These are phyloP conservation scores for Scaptomyza hsui DNA, from an alignment of 1,140 invertebrate species.

Conservation along the genomic window DNA sequence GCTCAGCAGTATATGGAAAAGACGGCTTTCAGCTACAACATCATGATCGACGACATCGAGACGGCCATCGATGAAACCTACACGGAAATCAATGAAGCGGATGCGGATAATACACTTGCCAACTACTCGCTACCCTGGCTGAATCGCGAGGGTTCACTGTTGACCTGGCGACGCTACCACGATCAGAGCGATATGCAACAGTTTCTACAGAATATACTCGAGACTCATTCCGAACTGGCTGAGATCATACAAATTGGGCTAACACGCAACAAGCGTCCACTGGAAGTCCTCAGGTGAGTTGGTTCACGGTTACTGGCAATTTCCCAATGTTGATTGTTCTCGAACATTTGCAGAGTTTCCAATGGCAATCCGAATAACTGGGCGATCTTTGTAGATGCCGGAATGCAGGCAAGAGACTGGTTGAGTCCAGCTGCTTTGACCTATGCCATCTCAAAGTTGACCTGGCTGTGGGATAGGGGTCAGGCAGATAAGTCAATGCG, in stretches of 20 bases:
- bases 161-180: slow-evolving; percentile 90
- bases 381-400: slow-evolving; percentile 87
- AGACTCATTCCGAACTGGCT: slow-evolving; percentile 86
- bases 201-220: slow-evolving; percentile 88
- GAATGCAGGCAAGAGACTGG: slow-evolving; percentile 94
- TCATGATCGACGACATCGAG: slow-evolving; percentile 90
- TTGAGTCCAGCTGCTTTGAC: slow-evolving; percentile 92
- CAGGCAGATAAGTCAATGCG: slow-evolving; percentile 86
- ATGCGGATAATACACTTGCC: slow-evolving; percentile 18
- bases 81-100: slow-evolving; percentile 86
- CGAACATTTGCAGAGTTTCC: slow-evolving; percentile 87
- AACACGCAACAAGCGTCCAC: slow-evolving; percentile 89
- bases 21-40: slow-evolving; percentile 87
- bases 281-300: slow-evolving; percentile 86
- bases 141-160: slow-evolving; percentile 85
- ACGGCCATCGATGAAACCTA: slow-evolving; percentile 91
- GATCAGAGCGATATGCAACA: slow-evolving; percentile 87
- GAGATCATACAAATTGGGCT: slow-evolving; percentile 88
- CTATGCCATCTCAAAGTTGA: slow-evolving; percentile 90
- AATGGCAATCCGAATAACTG: slow-evolving; percentile 86
- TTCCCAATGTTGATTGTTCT: too few species aligned
- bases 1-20: slow-evolving; percentile 85
- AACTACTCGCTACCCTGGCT: slow-evolving; percentile 82
- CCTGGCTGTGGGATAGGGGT: slow-evolving; percentile 86
- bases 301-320: too few species aligned